These are phyloP conservation scores for Sphinx pinastri DNA, from an alignment of 2,888 invertebrate genomes.

Conservation along the genomic window DNA sequence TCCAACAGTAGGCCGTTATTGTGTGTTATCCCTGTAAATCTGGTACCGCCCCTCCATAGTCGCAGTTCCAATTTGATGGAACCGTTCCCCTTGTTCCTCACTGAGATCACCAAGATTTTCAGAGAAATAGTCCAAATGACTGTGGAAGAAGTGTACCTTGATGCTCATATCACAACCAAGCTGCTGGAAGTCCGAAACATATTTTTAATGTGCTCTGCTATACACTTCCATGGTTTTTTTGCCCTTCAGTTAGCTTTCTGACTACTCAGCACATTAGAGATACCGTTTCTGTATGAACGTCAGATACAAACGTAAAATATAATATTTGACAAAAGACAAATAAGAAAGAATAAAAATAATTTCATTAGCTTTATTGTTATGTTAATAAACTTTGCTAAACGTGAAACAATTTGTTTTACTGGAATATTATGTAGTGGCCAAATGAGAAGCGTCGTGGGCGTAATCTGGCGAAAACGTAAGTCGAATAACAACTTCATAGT, in stretches of 20 bases:
- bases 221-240: no score
- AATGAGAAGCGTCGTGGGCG: conserved; percentile 40
- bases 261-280: no score
- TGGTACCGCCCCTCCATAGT: background rate
- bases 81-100: conserved; percentile 8
- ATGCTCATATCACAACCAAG: conserved; percentile 15
- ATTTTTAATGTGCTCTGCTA: background rate
- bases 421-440: conserved; percentile 29
- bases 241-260: no score
- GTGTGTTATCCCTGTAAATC: background rate
- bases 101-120: conserved; percentile 12
- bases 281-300: no score
- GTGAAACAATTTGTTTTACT: background rate
- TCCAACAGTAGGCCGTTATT: background rate
- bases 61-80: background rate
- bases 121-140: conserved; percentile 24
- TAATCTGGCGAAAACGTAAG: conserved; percentile 70
- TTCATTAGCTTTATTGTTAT: no score
- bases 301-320: no score
- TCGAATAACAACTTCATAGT: conserved; percentile 75
- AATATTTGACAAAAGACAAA: no score
- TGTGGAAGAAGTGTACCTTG: conserved; percentile 26
- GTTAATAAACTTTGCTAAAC: background rate
- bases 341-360: no score
- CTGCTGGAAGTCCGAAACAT: conserved; percentile 11